A percentile compares a stretch with the other conserved stretches of the same genome.
These are phyloP conservation scores for Clanis bilineata DNA, from an alignment of 2,888 invertebrate genomes.

Conservation along the genomic window DNA sequence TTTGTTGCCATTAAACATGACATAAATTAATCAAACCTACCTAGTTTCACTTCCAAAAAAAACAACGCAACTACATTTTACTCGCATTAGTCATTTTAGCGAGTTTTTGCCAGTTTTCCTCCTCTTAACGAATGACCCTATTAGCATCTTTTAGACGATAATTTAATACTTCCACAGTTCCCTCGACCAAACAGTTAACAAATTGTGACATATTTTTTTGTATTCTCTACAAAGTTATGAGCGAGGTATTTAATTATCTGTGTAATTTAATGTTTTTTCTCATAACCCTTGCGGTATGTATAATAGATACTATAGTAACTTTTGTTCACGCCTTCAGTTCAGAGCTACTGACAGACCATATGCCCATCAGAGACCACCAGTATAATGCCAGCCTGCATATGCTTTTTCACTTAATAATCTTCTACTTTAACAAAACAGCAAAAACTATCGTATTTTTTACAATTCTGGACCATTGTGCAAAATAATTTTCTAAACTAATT, in stretches of 20 bases:
- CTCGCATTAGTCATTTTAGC: constrained; percentile 37
- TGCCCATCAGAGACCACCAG: too few species aligned
- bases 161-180: constrained; percentile 57
- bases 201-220: constrained; percentile 45
- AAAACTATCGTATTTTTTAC: too few species aligned
- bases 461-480: too few species aligned
- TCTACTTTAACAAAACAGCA: too few species aligned
- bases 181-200: constrained; percentile 45
- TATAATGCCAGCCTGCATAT: too few species aligned
- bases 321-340: too few species aligned
- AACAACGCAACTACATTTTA: constrained; percentile 18
- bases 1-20: not conserved
- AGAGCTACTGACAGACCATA: too few species aligned
- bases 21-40: constrained; percentile 10
- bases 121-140: constrained; percentile 64
- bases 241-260: not conserved
- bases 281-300: too few species aligned
- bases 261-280: not conserved
- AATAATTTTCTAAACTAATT: not conserved
- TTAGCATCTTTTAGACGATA: constrained; percentile 67
- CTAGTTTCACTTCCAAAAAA: too few species aligned
- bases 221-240: not conserved
- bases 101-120: constrained; percentile 51
- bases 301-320: too few species aligned
- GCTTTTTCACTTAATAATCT: too few species aligned